Conservation (phyloP, 2,113 vertebrate genomes). For the Tragelaphus buxtoni region DNA sequence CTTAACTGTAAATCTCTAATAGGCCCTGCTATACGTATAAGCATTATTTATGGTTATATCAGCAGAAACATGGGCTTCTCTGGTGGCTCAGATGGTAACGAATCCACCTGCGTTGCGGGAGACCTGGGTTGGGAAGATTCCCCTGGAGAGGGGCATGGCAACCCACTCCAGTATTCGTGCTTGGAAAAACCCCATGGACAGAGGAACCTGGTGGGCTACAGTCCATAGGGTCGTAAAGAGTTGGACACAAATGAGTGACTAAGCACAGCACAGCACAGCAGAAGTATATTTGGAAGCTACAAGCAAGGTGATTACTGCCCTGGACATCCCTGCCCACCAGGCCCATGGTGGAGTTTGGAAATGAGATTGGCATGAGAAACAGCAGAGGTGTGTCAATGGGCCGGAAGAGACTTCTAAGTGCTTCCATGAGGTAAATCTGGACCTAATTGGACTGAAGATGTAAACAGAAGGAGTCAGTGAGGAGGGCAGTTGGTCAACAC, state of each 20-base stretch:
- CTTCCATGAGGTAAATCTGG: not conserved
- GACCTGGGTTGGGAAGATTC: not conserved
- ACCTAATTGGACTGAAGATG: not conserved
- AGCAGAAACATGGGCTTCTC: not conserved
- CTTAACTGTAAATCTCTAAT: not conserved
- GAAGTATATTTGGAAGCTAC: not conserved
- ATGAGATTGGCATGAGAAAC: not conserved
- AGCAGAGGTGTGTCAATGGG: not conserved
- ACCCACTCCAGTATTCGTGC: not conserved
- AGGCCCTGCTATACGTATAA: not conserved
- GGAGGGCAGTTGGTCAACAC: not conserved
- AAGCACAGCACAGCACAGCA: not conserved
- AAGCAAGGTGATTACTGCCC: not conserved
- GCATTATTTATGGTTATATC: too few relatives aligned
- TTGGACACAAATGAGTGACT: not conserved
- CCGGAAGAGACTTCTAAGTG: not conserved
- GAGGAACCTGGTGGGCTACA: not conserved
- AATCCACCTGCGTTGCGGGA: not conserved
- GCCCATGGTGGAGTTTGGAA: not conserved
- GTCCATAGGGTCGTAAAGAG: not conserved
- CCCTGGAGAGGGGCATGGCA: not conserved
- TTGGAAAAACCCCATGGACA: not conserved
- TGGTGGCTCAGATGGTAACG: not conserved
- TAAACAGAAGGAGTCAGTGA: not conserved
- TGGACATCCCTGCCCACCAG: not conserved